Conservation (phyloP, 2,888 invertebrate genomes). For the Tigriopus californicus region DNA sequence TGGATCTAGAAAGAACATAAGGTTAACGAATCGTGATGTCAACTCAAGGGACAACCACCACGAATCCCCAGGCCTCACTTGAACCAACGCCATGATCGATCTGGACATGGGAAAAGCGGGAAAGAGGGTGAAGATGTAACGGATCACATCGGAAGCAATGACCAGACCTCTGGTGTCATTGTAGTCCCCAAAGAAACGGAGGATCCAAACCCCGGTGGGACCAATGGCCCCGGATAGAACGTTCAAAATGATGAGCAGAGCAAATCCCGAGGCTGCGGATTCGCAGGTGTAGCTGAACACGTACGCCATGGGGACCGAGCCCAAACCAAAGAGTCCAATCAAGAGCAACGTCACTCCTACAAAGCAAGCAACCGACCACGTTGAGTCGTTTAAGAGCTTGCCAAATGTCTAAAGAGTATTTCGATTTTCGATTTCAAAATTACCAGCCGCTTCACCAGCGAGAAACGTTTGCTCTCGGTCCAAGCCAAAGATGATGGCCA, state of each 20-base stretch:
- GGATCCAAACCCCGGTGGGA: not conserved
- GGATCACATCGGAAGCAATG: not conserved
- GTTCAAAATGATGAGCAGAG: conserved; percentile 17
- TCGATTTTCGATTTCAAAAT: not conserved
- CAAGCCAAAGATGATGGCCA: conserved; percentile 51
- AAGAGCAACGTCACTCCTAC: conserved; percentile 17
- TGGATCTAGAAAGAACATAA: not conserved
- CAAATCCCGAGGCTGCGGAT: conserved; percentile 18
- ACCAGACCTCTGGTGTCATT: not conserved
- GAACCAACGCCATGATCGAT: not conserved
- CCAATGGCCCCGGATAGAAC: conserved; percentile 17
- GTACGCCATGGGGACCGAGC: conserved; percentile 18
- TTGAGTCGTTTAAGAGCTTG: not conserved
- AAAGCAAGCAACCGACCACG: not conserved
- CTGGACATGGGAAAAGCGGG: not conserved
- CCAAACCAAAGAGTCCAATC: conserved; percentile 18
- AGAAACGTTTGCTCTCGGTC: conserved; percentile 37
- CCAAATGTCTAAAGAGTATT: no score
- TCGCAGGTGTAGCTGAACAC: conserved; percentile 18
- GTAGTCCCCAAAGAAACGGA: not conserved
- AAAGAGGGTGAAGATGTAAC: not conserved
- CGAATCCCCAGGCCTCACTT: not conserved
- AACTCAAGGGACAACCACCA: no score
- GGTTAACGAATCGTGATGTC: no score
- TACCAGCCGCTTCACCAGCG: not conserved